Percentiles rank a stretch among this genome's conserved stretches.
Evolutionary conservation across 2,797 vertebrate species (phyloP).

Genomic region (Rhinichthys osculus): DNA sequence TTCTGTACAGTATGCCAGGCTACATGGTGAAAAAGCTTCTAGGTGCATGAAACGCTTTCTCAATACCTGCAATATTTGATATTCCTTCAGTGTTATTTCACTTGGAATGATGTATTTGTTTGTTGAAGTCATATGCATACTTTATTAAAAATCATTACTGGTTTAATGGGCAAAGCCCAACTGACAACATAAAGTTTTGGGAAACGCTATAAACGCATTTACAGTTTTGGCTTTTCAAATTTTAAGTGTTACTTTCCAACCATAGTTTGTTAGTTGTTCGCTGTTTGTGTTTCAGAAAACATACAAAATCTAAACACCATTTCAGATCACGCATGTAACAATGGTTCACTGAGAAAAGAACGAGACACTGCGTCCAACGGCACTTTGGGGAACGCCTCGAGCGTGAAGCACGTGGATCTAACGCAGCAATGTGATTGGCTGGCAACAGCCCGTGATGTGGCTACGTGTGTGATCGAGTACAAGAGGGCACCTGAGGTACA

Average conservation of each 20-base stretch:
- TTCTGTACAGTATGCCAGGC: conserved; percentile 92
- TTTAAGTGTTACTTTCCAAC: neutral
- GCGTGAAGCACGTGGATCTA: too few relatives aligned
- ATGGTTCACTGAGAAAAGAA: too few relatives aligned
- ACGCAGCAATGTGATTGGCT: too few relatives aligned
- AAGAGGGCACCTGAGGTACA: too few relatives aligned
- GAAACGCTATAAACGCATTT: neutral
- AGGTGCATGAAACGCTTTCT: conserved; percentile 74
- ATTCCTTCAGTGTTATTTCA: neutral
- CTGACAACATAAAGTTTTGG: neutral
- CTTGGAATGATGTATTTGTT: neutral
- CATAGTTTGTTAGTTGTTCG: too few relatives aligned
- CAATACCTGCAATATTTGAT: conserved; percentile 45
- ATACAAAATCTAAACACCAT: neutral
- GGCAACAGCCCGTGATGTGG: too few relatives aligned
- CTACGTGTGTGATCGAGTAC: too few relatives aligned
- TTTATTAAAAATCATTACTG: neutral
- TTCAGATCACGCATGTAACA: too few relatives aligned
- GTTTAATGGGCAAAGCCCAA: neutral
- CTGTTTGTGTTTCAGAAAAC: neutral
- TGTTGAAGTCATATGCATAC: conserved; percentile 2
- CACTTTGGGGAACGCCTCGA: too few relatives aligned
- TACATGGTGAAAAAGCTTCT: conserved; percentile 95
- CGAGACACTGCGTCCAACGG: too few relatives aligned
- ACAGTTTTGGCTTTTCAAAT: neutral